Conservation (phyloP, 2,113 vertebrate genomes). For the Patagioenas fasciata region DNA sequence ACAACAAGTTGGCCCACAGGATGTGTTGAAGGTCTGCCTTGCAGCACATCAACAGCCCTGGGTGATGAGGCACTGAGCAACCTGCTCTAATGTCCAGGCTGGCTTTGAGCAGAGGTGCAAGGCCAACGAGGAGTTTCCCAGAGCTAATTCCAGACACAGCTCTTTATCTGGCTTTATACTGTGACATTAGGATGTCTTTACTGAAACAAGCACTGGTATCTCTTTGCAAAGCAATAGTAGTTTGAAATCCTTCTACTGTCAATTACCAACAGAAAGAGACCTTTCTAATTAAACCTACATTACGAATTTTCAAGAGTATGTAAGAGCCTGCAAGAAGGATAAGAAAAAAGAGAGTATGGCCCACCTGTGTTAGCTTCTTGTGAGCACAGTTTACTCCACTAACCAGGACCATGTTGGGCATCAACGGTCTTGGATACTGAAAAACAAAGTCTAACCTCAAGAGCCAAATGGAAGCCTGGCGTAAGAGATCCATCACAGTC, state of each 20-base stretch:
- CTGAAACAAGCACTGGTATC: slow-evolving; percentile 45
- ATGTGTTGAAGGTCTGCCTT: too few relatives aligned
- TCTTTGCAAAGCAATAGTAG: neutral
- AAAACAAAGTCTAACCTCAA: slow-evolving; percentile 79
- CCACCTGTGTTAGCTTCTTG: slow-evolving; percentile 57
- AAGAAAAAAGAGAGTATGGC: neutral
- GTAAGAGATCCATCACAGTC: slow-evolving; percentile 74
- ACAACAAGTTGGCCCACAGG: too few relatives aligned
- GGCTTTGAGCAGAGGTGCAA: neutral
- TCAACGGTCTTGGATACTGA: slow-evolving; percentile 78
- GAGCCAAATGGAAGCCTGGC: slow-evolving; percentile 84
- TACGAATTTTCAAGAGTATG: neutral
- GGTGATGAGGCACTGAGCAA: neutral
- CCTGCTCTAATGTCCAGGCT: neutral
- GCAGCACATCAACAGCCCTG: too few relatives aligned
- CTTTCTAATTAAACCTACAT: neutral
- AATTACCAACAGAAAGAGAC: neutral
- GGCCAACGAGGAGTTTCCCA: neutral
- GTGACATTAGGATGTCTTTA: neutral
- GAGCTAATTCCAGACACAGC: neutral
- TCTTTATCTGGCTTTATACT: neutral
- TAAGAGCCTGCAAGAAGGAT: neutral
- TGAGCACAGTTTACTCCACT: slow-evolving; percentile 70
- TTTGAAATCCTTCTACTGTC: neutral
- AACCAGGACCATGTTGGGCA: slow-evolving; percentile 85